phyloP scores from a whole-genome alignment of 2,888 invertebrate genomes.

The Andrena bicolor region DNA sequence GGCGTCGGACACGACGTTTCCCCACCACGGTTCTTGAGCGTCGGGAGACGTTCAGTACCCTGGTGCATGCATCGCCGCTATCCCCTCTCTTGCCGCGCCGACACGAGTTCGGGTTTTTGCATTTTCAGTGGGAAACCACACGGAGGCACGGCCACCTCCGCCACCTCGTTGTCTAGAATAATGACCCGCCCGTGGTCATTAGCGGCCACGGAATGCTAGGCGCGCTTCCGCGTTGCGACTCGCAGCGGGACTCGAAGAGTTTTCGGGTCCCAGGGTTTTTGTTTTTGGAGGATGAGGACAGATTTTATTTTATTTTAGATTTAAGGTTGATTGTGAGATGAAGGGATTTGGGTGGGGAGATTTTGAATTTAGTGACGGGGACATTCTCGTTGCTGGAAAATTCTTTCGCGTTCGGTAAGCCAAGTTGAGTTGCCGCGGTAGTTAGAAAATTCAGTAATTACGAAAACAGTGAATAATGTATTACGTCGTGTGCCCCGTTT shows the following conservation, averaged over 20 bases:
- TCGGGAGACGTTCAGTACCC: conserved; percentile 38
- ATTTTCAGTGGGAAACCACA: conserved; percentile 55
- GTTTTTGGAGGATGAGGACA: not conserved
- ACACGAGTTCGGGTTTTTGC: conserved; percentile 37
- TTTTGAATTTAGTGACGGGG: no score
- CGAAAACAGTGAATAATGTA: no score
- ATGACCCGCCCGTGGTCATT: conserved; percentile 56
- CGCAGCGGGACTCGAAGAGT: not conserved
- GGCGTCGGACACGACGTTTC: conserved; percentile 60
- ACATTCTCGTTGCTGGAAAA: no score
- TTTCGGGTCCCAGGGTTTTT: no score
- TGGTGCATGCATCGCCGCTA: conserved; percentile 60
- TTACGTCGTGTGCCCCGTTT: no score
- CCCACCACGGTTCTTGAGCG: conserved; percentile 58
- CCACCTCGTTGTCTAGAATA: conserved; percentile 52
- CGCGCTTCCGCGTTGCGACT: conserved; percentile 49
- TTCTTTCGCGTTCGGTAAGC: no score
- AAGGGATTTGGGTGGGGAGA: no score
- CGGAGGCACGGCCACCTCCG: conserved; percentile 35
- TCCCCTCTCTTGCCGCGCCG: conserved; percentile 19
- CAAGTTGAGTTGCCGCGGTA: no score
- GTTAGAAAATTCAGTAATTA: no score
- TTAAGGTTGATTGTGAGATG: no score
- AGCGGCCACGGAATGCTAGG: conserved; percentile 43
- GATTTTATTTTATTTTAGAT: no score